These are phyloP conservation scores for Mus pahari DNA, from an alignment of 2,113 vertebrate species.

Conservation along the genomic window DNA sequence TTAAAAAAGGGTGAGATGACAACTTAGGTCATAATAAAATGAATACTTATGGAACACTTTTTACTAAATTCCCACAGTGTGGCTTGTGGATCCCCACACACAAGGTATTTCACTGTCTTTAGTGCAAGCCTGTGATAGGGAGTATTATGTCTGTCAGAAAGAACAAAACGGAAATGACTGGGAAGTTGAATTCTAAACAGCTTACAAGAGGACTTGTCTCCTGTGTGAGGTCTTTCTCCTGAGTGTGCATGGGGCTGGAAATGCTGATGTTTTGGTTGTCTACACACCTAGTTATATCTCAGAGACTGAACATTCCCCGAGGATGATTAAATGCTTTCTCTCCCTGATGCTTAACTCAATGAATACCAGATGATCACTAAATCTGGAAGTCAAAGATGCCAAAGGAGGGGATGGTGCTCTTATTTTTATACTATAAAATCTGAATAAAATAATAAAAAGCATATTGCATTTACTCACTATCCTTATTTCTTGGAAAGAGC, in stretches of 20 bases:
- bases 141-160: not conserved
- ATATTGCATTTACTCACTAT: not conserved
- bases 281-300: too few species aligned
- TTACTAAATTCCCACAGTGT: not conserved
- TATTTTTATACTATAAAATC: not conserved
- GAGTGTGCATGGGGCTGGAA: not conserved
- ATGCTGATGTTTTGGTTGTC: not conserved
- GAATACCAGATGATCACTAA: not conserved
- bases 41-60: not conserved
- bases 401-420: not conserved
- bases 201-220: not conserved
- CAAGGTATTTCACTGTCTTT: not conserved
- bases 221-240: not conserved
- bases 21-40: not conserved
- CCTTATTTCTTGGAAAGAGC: not conserved
- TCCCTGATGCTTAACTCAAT: not conserved
- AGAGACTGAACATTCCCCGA: not conserved
- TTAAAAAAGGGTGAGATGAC: not conserved
- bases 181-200: not conserved
- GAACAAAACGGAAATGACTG: not conserved
- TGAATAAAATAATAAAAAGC: conserved; percentile 12
- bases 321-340: too few species aligned
- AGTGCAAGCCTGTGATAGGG: not conserved
- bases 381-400: not conserved
- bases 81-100: not conserved